phyloP scores from a whole-genome alignment of 2,888 invertebrate genomes.

The Noctua fimbriata region DNA sequence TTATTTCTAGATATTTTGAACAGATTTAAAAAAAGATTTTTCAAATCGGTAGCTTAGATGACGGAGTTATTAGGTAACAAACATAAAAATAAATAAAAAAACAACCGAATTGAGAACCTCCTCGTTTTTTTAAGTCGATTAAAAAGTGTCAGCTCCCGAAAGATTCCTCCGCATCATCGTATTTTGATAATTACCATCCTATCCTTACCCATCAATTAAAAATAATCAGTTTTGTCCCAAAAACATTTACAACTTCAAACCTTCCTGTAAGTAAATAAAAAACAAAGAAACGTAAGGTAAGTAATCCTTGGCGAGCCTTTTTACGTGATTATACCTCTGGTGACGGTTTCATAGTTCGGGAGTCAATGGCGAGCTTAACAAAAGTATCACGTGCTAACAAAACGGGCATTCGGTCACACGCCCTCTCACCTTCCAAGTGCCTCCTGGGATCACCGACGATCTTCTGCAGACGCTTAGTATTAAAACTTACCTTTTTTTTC shows the following conservation, averaged over 20 bases:
- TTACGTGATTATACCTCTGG: constrained; percentile 65
- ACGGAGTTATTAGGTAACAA: no score
- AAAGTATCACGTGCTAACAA: constrained; percentile 79
- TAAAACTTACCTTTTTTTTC: constrained; percentile 62
- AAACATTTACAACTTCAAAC: constrained; percentile 4
- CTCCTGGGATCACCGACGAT: constrained; percentile 70
- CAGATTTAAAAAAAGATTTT: no score
- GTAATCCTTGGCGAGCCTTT: constrained; percentile 54
- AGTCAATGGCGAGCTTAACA: constrained; percentile 76
- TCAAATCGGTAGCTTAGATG: no score
- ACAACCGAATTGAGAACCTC: no score
- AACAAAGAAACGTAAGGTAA: constrained; percentile 32
- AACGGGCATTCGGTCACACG: constrained; percentile 81
- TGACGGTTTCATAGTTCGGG: constrained; percentile 61
- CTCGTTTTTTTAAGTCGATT: no score
- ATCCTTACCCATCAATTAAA: background rate
- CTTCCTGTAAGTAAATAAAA: constrained; percentile 40
- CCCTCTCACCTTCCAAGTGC: constrained; percentile 72
- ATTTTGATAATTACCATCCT: background rate
- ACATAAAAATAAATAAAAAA: no score
- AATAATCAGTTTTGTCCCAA: background rate
- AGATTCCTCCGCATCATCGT: no score
- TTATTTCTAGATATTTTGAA: no score
- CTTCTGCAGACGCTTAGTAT: constrained; percentile 50
- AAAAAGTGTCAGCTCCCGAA: background rate